Evolutionary conservation across 2,797 vertebrate genomes (phyloP), one percentile per base, ranked within the genome.

Genomic region (Anolis apletophallus): DNA sequence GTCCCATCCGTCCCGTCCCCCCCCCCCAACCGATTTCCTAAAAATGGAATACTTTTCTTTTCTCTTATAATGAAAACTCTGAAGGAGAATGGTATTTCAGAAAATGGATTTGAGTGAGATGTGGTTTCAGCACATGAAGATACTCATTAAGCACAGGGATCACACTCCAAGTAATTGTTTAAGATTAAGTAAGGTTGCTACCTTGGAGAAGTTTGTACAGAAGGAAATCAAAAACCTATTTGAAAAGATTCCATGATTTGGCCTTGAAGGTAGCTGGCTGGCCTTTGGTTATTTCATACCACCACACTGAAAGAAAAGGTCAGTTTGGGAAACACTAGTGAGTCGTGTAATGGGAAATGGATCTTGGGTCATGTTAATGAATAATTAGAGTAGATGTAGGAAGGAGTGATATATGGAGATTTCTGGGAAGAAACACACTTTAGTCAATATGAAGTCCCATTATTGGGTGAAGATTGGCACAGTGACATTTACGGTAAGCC

Each of bases 1-100:
- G n/a, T n/a, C n/a, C n/a, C n/a, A n/a, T n/a, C n/a, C n/a, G n/a
- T n/a, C n/a, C n/a, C n/a, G n/a, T 12, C 10, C 69, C 8, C 59
- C 21, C 2, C 10, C 5, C 2, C 81, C 84, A 40, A 88, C 88
- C 81, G 67, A 74, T 87, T 55, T 81, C n/a, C 86, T 90, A 81
- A 85, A 88, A 82, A 46, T 83, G 91, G 87, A 93, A 86, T 75
- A 83, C 46, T 50, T 14, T 10, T 83, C 83, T 69, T 13, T 90
- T 80, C 80, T 89, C 88, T 87, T 46, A 74, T 79, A 84, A 80
- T 26, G 54, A 87, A 59, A 77, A 12, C 72, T 84, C 2, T 75
- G 50, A 71, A 50, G 23, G 29, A 52, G 55, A 72, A n/a, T 72
- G 55, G 23, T 16, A 40, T 87, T 83, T 36, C 57, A 83, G 81